A percentile compares a stretch with the other conserved stretches of the same genome.
Conservation (phyloP, 2,888 invertebrate genomes). For the Ectropis crepuscularia region DNA sequence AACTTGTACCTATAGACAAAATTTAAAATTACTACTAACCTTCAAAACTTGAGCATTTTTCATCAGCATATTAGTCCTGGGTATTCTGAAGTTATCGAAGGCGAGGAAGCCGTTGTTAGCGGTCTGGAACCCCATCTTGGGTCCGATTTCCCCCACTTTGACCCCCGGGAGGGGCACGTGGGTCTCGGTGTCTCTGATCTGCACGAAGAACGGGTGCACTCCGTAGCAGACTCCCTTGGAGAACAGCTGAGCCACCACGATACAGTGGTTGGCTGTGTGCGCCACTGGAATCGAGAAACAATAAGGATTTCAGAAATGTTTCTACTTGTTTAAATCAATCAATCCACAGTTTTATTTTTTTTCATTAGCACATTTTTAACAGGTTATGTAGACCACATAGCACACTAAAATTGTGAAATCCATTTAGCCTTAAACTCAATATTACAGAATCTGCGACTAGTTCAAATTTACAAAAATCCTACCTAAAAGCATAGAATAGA, state of each 20-base stretch:
- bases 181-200: conserved; percentile 92
- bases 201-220: conserved; percentile 95
- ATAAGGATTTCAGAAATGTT: not conserved
- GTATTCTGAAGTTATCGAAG: conserved; percentile 93
- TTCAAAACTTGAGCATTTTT: conserved; percentile 92
- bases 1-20: no score
- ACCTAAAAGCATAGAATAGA: no score
- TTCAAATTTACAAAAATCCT: no score
- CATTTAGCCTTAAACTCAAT: no score
- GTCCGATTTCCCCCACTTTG: conserved; percentile 96
- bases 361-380: no score
- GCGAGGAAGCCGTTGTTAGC: conserved; percentile 96
- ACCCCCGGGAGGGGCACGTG: conserved; percentile 94
- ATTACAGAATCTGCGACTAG: no score
- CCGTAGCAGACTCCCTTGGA: conserved; percentile 92
- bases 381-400: no score
- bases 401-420: no score
- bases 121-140: conserved; percentile 94
- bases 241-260: conserved; percentile 95
- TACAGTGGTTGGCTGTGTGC: conserved; percentile 94
- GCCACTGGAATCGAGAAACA: conserved; percentile 87
- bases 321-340: no score
- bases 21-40: conserved; percentile 53
- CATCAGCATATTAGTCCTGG: conserved; percentile 95
- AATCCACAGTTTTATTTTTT: no score